Percentiles rank a stretch among this genome's conserved stretches.
phyloP scores from a whole-genome alignment of 2,888 invertebrate genomes.

The Nomada ferruginata region DNA sequence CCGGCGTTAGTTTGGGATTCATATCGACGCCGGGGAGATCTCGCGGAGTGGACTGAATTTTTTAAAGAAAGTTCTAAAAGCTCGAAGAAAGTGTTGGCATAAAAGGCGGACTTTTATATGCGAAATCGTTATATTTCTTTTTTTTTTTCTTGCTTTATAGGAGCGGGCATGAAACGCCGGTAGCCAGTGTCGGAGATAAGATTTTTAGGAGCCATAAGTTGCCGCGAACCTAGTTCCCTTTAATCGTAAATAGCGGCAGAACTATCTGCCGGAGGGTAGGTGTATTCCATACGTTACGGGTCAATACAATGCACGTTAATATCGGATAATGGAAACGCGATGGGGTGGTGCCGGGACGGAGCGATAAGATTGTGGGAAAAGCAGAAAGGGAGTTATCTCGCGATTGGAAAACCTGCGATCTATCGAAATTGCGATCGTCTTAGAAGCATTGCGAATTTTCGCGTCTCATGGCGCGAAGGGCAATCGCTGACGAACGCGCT shows the following conservation, averaged over 20 bases:
- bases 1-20: background rate
- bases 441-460: slow-evolving; percentile 15
- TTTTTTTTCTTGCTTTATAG: background rate
- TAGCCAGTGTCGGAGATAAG: background rate
- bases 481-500: too few species aligned
- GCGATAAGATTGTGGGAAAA: slow-evolving; percentile 41
- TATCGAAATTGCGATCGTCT: slow-evolving; percentile 19
- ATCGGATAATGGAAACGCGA: slow-evolving; percentile 36
- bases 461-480: background rate
- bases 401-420: slow-evolving; percentile 20
- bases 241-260: slow-evolving; percentile 15
- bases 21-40: too few species aligned
- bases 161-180: background rate
- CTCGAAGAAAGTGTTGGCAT: background rate
- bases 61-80: background rate
- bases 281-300: background rate
- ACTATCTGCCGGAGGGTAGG: background rate
- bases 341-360: background rate
- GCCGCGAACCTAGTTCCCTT: background rate
- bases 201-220: slow-evolving; percentile 5
- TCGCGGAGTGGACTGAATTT: background rate
- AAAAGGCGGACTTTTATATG: background rate
- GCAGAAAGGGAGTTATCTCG: slow-evolving; percentile 27
- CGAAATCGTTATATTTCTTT: background rate
- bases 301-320: slow-evolving; percentile 21